Conservation (phyloP, 2,113 vertebrate genomes). For the Xenus cinereus region DNA sequence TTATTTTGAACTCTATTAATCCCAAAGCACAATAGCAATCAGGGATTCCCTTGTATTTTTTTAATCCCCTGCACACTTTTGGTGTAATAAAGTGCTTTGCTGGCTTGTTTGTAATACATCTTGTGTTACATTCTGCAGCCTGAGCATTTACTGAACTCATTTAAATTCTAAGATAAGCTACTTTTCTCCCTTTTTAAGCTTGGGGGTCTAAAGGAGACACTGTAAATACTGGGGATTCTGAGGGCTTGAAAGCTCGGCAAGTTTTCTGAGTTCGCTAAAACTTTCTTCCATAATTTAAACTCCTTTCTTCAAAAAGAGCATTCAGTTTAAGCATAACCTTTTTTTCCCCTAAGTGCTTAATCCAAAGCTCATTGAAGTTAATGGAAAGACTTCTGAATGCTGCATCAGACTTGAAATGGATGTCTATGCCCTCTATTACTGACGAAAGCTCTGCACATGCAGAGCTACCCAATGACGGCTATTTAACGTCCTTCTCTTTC, state of each 20-base stretch:
- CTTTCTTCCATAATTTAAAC: not conserved
- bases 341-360: not conserved
- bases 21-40: not conserved
- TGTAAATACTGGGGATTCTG: not conserved
- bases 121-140: not conserved
- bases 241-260: not conserved
- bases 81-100: constrained; percentile 2
- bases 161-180: constrained; percentile 44
- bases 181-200: not conserved
- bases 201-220: not conserved
- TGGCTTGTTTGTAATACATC: constrained; percentile 19
- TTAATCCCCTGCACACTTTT: not conserved
- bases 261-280: not conserved
- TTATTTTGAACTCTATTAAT: constrained; percentile 26
- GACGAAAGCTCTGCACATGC: not conserved
- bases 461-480: not conserved
- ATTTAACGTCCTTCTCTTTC: not conserved
- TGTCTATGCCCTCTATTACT: constrained; percentile 29
- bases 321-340: not conserved
- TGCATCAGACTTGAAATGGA: constrained; percentile 1
- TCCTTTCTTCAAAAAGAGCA: not conserved
- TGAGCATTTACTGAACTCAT: constrained; percentile 18
- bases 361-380: constrained; percentile 9
- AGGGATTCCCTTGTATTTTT: constrained; percentile 6
- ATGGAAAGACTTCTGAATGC: not conserved